These are phyloP conservation scores for Thaleichthys pacificus DNA, from an alignment of 2,797 vertebrate genomes.

Conservation along the genomic window DNA sequence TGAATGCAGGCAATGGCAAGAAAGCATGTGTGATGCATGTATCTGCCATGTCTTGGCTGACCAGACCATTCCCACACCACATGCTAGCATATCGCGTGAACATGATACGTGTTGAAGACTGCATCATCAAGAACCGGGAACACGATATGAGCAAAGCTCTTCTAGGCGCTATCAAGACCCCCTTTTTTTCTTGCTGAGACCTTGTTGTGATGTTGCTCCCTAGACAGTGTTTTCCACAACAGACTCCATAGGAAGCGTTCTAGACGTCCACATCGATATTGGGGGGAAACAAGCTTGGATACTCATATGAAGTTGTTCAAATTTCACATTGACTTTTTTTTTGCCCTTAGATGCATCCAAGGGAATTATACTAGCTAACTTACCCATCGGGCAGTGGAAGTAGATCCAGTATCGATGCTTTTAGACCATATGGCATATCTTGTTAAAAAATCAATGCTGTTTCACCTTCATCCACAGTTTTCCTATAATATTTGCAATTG, in stretches of 20 bases:
- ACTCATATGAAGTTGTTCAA: constrained; percentile 65
- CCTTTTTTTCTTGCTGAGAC: constrained; percentile 44
- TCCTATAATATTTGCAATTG: constrained; percentile 34
- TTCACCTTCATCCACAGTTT: constrained; percentile 64
- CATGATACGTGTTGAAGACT: constrained; percentile 69
- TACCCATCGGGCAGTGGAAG: constrained; percentile 33
- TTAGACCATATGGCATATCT: constrained; percentile 59
- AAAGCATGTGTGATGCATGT: too few species aligned
- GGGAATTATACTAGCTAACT: constrained; percentile 53
- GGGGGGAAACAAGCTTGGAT: constrained; percentile 25
- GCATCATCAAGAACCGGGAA: constrained; percentile 70
- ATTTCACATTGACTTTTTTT: constrained; percentile 69
- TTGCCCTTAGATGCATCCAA: constrained; percentile 27
- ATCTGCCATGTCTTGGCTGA: neutral
- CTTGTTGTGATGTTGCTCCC: constrained; percentile 50
- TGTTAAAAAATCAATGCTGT: constrained; percentile 61
- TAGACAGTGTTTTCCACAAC: constrained; percentile 63
- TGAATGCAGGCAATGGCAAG: too few species aligned
- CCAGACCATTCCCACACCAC: neutral
- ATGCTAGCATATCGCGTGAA: constrained; percentile 46
- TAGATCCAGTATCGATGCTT: constrained; percentile 67
- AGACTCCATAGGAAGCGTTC: constrained; percentile 43
- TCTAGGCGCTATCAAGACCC: constrained; percentile 32
- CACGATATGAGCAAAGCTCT: constrained; percentile 69
- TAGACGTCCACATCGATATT: constrained; percentile 49